Evolutionary conservation across 2,888 invertebrate genomes (phyloP).

Genomic region (Drosophila villosipedis): DNA sequence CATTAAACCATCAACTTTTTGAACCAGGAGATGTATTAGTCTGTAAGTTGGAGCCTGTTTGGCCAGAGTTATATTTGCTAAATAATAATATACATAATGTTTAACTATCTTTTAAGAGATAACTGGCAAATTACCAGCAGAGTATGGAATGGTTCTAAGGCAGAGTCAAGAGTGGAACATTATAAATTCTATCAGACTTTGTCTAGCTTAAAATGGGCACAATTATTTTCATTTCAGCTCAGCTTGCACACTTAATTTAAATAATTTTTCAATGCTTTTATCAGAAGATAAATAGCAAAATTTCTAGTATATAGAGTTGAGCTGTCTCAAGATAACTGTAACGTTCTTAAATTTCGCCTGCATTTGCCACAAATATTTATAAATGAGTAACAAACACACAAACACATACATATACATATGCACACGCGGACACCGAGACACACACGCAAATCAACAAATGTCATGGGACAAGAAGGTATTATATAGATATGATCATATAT

Average conservation of each 20-base stretch:
- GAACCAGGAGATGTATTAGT: neutral
- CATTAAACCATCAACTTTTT: neutral
- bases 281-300: conserved; percentile 28
- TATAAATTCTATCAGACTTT: neutral
- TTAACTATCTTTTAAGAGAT: neutral
- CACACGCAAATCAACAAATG: conserved; percentile 53
- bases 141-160: too few species aligned
- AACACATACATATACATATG: neutral
- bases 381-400: conserved; percentile 11
- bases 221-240: neutral
- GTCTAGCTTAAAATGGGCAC: neutral
- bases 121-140: neutral
- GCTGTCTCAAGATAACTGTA: conserved; percentile 49
- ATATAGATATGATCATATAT: conserved; percentile 51
- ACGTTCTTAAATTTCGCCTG: conserved; percentile 43
- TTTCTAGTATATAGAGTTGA: conserved; percentile 10
- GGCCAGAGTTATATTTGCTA: neutral
- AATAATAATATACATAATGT: neutral
- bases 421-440: neutral
- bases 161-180: too few species aligned
- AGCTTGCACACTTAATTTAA: conserved; percentile 11
- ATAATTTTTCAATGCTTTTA: conserved; percentile 33
- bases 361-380: conserved; percentile 60
- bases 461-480: conserved; percentile 59
- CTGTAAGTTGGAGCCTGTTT: neutral